Evolutionary conservation across 2,797 vertebrate genomes (phyloP), one percentile per base, ranked within the genome.

Genomic region (Cheracebus regulus): DNA sequence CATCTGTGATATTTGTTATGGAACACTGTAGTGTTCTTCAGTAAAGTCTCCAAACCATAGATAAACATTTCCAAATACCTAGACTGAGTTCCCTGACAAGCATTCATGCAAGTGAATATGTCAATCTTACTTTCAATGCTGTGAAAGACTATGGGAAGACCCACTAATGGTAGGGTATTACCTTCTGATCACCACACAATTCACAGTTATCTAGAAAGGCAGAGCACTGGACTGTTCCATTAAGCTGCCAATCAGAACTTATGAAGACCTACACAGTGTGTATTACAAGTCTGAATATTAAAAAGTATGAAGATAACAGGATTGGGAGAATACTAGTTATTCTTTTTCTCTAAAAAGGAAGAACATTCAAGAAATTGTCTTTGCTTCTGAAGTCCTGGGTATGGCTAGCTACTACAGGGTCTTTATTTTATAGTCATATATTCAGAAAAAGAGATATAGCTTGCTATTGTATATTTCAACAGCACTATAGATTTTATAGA

Each of bases 161-260:
- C 48, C 52, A 44, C 36, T 96, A 94, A 96, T 91, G 48, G 61
- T 78, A 91, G 79, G 70, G 55, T 90, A 61, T 94, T 96, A 50
- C 44, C 39, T 95, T 96, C 75, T 39, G n/a, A 96, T 96, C 95
- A 90, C 36, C 41, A 91, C 17, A 41, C n/a, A 50, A 36, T 97
- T 91, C 96, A 75, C 9, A 86, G 82, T 93, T 90, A 95, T 95
- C 90, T 36, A 94, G 87, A 83, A 95, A 94, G 58, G 20, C 41
- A 96, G 36, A 79, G 28, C 89, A 79, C 73, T 52, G 92, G 57
- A 87, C 36, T 76, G 26, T 55, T 87, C 79, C 30, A 93, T 97
- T 97, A 96, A 92, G 33, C 24, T 96, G 86, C 80, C 91, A 92
- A 5, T 91, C 86, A 97, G 75, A 94, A 86, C 3, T 95, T 87